Base-by-base conservation (phyloP, 2,888 invertebrate genomes). In the Erebia ligea region DNA sequence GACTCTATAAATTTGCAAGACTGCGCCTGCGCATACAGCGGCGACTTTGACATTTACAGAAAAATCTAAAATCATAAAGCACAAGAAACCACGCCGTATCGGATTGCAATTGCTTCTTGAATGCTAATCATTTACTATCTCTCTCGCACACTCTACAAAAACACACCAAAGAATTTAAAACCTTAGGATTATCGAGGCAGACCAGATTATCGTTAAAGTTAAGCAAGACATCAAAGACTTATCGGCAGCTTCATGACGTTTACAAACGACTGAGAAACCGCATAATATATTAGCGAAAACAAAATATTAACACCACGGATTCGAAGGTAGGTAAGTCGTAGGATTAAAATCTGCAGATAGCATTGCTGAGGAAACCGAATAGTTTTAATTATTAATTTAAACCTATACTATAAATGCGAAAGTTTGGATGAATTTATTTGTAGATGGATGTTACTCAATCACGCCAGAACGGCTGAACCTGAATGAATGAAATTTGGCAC, bases 41-140 rank as follows among this genome's bases (percentile, higher is more conserved):
- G 91, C 86, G 82, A 84, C 91, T 92, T 90, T 91, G 91, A 90
- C 90, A 87, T 85, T 86, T 87, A 91, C 92, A 91, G 90, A 89
- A 89, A 89, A 90, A 90, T 91, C 91, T 90, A 90, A 90, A 90
- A 90, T 88, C 92, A 87, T 92, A 92, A 92, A 92, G 83, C 89
- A 91, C 87, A 80, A 77, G 81, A 79, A 62, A 76, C 84, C 80
- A 79, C 80, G 77, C 74, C 75, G 79, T 82, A 90, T 92, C 91
- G 88, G 88, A 86, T 92, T 90, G 89, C 92, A 81, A 87, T 85
- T 86, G 88, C 89, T 82, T 77, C 81, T 81, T 90, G 92, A 85
- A 92, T 92, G 86, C 87, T 90, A 91, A 91, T 88, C 80, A 77
- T 79, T 77, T 76, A 75, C 77, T 69, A 56, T 82, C 79, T 77